Evolutionary conservation across 2,888 invertebrate species (phyloP), one percentile per base, ranked within the genome.

Genomic region (Rhingia rostrata): DNA sequence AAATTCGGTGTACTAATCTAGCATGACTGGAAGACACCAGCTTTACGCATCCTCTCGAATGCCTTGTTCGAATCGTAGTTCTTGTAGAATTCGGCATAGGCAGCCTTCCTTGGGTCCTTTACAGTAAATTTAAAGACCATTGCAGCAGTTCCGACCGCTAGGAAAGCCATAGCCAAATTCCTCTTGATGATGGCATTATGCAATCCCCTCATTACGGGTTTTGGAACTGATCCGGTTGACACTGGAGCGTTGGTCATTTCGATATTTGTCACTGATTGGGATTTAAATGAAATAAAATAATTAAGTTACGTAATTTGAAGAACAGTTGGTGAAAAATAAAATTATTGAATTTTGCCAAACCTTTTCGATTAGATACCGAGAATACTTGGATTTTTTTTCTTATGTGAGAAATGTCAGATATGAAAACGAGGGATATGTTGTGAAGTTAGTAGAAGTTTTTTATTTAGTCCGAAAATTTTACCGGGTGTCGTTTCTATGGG

Each of bases 11-110:
- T 22, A 22, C 22, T 22, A 66, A 80, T 58, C 87, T 89, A 90
- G 83, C 90, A 91, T 89, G 93, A 91, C 86, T 91, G 91, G 88
- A 92, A 90, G 49, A 89, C 89, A 49, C 92, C 92, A 63, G 89
- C 90, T 9, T 89, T 90, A 88, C 88, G 91, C 92, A 92, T 92
- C 49, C 89, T 89, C 86, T 92, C 91, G 77, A 92, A 92, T 3
- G 91, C 89, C 75, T 91, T 91, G 73, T 90, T 87, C 32, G 91
- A 91, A 85, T 92, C 91, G 85, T 92, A 92, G 43, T 78, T 91
- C 69, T 93, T 94, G 93, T 96, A 96, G 90, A 94, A 97, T 41
- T 95, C 94, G 45, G 93, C 94, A 87, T 96, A 96, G 61, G 90
- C 92, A 7, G 91, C 89, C 87, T 93, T 94, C 67, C 94, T 93